Conservation (phyloP, 2,888 invertebrate species). For the Caenorhabditis drosophilae region DNA sequence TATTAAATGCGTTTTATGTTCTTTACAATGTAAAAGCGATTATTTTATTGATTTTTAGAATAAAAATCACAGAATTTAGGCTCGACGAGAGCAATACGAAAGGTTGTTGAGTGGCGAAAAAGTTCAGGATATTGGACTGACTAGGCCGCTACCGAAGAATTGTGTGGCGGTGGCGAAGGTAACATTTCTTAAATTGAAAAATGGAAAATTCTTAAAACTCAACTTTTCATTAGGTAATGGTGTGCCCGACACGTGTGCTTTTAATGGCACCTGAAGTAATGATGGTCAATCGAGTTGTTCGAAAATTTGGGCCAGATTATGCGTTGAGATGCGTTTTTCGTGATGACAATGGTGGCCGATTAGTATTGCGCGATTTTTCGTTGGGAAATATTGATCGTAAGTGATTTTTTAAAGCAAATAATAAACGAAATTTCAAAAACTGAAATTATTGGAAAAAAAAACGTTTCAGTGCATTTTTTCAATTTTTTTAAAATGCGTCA, state of each 20-base stretch:
- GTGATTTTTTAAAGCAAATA: conserved; percentile 5
- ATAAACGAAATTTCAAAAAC: conserved; percentile 3
- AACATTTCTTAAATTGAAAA: conserved; percentile 1
- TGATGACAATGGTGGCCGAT: conserved; percentile 51
- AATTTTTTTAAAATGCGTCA: neutral
- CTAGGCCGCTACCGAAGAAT: conserved; percentile 41
- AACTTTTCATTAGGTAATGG: conserved; percentile 41
- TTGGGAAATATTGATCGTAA: conserved; percentile 39
- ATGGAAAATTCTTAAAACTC: neutral
- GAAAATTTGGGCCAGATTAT: conserved; percentile 58
- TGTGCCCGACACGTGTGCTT: conserved; percentile 48
- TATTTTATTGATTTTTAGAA: neutral
- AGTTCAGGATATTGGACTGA: conserved; percentile 21
- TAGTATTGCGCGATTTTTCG: conserved; percentile 37
- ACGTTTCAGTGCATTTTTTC: neutral
- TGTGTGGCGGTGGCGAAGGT: conserved; percentile 48
- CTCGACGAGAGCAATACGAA: conserved; percentile 18
- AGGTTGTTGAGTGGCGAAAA: conserved; percentile 23
- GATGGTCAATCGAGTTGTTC: conserved; percentile 64
- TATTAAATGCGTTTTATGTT: conserved; percentile 38
- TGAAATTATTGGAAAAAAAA: no score
- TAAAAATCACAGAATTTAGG: conserved; percentile 9
- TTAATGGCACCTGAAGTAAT: conserved; percentile 63
- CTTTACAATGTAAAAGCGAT: conserved; percentile 22
- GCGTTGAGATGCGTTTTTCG: conserved; percentile 57